Percentiles rank a stretch among this genome's conserved stretches.
Evolutionary conservation across 2,113 vertebrate genomes (phyloP).

Genomic region (Apteryx owenii): DNA sequence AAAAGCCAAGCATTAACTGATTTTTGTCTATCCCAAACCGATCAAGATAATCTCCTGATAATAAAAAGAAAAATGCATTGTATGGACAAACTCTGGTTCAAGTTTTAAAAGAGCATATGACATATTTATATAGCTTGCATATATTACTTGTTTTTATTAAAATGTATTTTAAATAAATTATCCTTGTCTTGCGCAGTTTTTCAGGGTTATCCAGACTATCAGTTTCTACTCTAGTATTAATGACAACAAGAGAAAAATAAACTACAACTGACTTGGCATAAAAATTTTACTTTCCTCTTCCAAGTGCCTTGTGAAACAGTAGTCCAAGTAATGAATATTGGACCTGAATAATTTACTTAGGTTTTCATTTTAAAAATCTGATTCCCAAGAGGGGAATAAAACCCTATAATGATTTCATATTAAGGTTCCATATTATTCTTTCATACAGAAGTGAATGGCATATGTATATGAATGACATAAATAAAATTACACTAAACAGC

Average conservation of each 20-base stretch:
- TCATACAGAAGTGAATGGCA: neutral
- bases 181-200: neutral
- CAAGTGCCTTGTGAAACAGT: neutral
- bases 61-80: neutral
- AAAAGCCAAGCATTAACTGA: neutral
- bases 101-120: neutral
- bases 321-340: neutral
- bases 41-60: neutral
- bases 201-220: neutral
- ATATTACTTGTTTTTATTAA: neutral
- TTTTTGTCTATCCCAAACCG: neutral
- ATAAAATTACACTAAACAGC: neutral
- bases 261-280: neutral
- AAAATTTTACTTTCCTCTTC: neutral
- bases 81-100: neutral
- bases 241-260: neutral
- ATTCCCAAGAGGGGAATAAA: fast-evolving
- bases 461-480: neutral
- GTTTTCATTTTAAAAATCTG: neutral
- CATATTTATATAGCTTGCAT: neutral
- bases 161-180: neutral
- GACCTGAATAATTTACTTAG: neutral
- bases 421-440: no score
- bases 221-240: neutral
- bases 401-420: no score